phyloP scores from a whole-genome alignment of 2,113 vertebrate genomes.

The Candoia aspera region DNA sequence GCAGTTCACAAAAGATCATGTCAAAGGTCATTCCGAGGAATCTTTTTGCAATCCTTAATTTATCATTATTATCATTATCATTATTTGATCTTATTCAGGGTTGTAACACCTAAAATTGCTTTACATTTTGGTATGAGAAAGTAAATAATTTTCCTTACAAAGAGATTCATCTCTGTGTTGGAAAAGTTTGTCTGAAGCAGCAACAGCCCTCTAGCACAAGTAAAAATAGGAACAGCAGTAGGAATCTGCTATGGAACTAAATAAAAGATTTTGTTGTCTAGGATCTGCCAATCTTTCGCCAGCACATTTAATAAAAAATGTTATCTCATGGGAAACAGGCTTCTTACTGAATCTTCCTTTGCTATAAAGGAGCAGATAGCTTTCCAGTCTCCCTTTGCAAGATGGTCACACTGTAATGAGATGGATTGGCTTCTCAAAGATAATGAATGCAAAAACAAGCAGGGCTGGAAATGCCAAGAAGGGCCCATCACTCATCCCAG shows the following conservation, averaged over 20 bases:
- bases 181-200: not conserved
- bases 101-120: not conserved
- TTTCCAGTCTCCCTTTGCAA: slow-evolving; percentile 58
- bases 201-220: not conserved
- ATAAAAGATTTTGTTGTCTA: slow-evolving; percentile 60
- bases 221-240: slow-evolving; percentile 26
- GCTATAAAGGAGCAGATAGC: slow-evolving; percentile 61
- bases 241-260: slow-evolving; percentile 58
- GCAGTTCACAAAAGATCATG: not conserved
- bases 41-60: too few relatives aligned
- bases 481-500: slow-evolving; percentile 45
- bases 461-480: not conserved
- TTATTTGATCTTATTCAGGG: not conserved
- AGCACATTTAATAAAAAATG: slow-evolving; percentile 74
- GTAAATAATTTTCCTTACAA: not conserved
- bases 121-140: not conserved
- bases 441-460: slow-evolving; percentile 36
- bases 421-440: slow-evolving; percentile 33
- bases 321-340: slow-evolving; percentile 79
- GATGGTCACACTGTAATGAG: slow-evolving; percentile 39
- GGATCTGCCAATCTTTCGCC: slow-evolving; percentile 60
- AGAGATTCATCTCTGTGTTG: not conserved
- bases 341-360: slow-evolving; percentile 65
- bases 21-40: not conserved
- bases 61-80: not conserved